Conservation (phyloP, 2,113 vertebrate genomes). For the Amazona vittata region DNA sequence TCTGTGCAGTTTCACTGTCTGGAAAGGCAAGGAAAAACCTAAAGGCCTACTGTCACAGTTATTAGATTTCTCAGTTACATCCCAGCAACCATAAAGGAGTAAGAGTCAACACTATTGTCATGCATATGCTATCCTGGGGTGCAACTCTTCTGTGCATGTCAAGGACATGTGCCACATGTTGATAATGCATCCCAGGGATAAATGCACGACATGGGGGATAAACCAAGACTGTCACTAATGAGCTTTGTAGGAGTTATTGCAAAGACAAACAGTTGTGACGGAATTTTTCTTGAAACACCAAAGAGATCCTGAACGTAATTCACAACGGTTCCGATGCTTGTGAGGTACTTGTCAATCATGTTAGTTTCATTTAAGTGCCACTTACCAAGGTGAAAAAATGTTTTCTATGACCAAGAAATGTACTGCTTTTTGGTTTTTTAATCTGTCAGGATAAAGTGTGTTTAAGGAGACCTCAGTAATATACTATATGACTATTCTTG, state of each 20-base stretch:
- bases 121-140: constrained; percentile 80
- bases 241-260: constrained; percentile 83
- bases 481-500: not conserved
- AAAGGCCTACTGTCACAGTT: constrained; percentile 98
- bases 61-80: constrained; percentile 98
- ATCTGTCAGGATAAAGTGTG: constrained; percentile 3
- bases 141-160: constrained; percentile 87
- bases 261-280: constrained; percentile 86
- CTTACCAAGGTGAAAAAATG: constrained; percentile 45
- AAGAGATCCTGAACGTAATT: too few relatives aligned
- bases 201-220: constrained; percentile 79
- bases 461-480: not conserved
- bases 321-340: too few relatives aligned
- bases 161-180: constrained; percentile 97
- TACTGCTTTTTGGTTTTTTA: constrained; percentile 46
- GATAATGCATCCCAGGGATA: constrained; percentile 81
- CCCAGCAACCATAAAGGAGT: constrained; percentile 92
- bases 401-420: constrained; percentile 15
- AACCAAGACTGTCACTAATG: constrained; percentile 77
- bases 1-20: constrained; percentile 89
- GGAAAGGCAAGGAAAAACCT: constrained; percentile 88
- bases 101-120: constrained; percentile 81
- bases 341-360: constrained; percentile 71
- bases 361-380: constrained; percentile 69
- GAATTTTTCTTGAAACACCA: constrained; percentile 83